Evolutionary conservation across 2,797 vertebrate species (phyloP), one percentile per base, ranked within the genome.

Genomic region (Tragelaphus eurycerus): DNA sequence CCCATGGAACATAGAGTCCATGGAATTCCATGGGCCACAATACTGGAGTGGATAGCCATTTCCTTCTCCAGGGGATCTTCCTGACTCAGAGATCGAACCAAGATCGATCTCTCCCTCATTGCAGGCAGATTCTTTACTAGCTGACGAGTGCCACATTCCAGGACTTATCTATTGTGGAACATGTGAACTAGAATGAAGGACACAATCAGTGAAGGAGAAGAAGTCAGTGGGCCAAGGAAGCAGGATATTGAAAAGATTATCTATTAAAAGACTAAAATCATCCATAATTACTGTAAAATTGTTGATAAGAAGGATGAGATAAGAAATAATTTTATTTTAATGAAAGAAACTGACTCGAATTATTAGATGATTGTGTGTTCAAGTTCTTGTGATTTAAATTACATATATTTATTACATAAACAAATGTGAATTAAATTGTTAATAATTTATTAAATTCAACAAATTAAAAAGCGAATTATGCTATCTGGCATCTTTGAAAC

Each of bases 91-190:
- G 64, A 38, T 21, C 0, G 4, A 71, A 71, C 64, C n/a, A 11
- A 71, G 19, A 19, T 38, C n/a, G n/a, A n/a, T n/a, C n/a, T n/a
- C 64, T 71, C 19, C 64, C 4, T 6, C n/a, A 23, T 38, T 71
- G n/a, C 64, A 71, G n/a, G n/a, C n/a, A 6, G 64, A 71, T 21
- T 38, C 19, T 38, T 71, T 38, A 71, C n/a, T 71, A 23, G n/a
- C 43, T 82, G 57, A 16, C 13, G 38, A 10, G 16, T 25, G 50
- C 38, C 71, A 60, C 23, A 59, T 54, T 52, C 1, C 13, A 50
- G 31, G 15, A 7, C 3, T 52, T 34, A 67, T 17, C 12, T 57
- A 19, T 6, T 46, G 7, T 60, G 34, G 1, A 34, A 0, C 25
- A 71, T 31, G 13, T 38, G 34, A 82, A 38, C 4, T 2, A 38